Conservation (phyloP, 92 coral and sea anemone genomes). For the Heteractis magnifica region DNA sequence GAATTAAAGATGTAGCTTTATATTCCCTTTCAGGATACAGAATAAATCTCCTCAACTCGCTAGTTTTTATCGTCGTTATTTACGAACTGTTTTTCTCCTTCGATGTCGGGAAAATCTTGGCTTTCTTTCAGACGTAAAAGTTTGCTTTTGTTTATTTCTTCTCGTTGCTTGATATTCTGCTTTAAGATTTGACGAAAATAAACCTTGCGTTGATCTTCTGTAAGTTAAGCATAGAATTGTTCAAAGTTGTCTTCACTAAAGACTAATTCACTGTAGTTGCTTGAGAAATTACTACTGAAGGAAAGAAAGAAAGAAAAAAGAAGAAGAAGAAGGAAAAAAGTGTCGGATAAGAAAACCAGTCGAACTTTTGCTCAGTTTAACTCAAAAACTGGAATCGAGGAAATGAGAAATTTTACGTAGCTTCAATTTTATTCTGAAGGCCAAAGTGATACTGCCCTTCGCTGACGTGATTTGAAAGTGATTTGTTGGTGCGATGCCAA, state of each 20-base stretch:
- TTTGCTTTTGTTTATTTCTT: not conserved
- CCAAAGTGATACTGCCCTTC: no score
- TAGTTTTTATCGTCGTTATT: not conserved
- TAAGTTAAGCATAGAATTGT: not conserved
- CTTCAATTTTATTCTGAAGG: no score
- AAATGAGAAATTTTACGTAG: no score
- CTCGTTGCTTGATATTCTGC: not conserved
- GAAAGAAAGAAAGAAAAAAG: no score
- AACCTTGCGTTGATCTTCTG: not conserved
- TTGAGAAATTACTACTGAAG: no score
- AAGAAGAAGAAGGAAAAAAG: no score
- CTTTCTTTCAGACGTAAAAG: not conserved
- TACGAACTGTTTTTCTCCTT: slow-evolving; percentile 1
- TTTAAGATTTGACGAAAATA: not conserved
- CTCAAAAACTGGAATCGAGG: no score
- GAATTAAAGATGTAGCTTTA: not conserved
- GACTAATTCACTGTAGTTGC: no score
- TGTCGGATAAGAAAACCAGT: no score
- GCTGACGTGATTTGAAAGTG: no score
- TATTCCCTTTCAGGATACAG: not conserved
- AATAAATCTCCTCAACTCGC: not conserved
- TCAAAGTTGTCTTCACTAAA: not conserved
- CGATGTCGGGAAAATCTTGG: not conserved
- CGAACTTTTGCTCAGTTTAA: no score
- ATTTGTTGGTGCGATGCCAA: no score